Base-by-base conservation (phyloP, 1,140 invertebrate genomes). In the Drosophila guanche region DNA sequence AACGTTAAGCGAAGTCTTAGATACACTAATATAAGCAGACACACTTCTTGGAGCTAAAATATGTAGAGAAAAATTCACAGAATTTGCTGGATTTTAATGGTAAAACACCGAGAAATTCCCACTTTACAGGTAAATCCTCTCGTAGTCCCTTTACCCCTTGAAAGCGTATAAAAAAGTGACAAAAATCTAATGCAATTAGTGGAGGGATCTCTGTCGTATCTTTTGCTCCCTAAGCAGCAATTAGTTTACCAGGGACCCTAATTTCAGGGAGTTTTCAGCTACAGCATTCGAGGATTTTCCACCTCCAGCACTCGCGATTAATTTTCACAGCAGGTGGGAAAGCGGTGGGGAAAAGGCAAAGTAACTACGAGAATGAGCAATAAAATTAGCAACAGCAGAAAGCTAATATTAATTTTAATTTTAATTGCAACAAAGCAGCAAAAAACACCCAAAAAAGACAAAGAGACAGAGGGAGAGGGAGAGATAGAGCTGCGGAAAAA, bases 371-470 rank as follows among this genome's bases (percentile, higher is more conserved):
- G 29, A 54, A 58, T 61, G 42, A 74, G 79, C 57, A 51, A 73
- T 86, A 46, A 77, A 88, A 88, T 77, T 83, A 86, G 45, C 42
- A 60, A 43, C 20, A 71, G 52, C 60, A 43, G 60, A 8, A 22
- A 57, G 56, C 62, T 54, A 68, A 78, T 75, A 88, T 88, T 88
- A 81, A 86, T 86, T 89, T 86, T 78, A 74, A 85, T 86, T 86
- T 86, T 83, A 86, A 86, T 86, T 86, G 76, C 65, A 50, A 56
- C 47, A 57, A 33, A 56, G 55, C 25, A 25, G 10, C 4, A 37
- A 37, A 3, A 8, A 8, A 4, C 3, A 7, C 29, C 29, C 29
- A 10, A 10, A 10, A 33, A 8, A 41, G 45, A 12, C 48, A 41
- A 25, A 16, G 22, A 12, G 42, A 22, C 12, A 33, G 40, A 63